Conservation (phyloP, 2,113 vertebrate species). For the Bubo scandiacus region DNA sequence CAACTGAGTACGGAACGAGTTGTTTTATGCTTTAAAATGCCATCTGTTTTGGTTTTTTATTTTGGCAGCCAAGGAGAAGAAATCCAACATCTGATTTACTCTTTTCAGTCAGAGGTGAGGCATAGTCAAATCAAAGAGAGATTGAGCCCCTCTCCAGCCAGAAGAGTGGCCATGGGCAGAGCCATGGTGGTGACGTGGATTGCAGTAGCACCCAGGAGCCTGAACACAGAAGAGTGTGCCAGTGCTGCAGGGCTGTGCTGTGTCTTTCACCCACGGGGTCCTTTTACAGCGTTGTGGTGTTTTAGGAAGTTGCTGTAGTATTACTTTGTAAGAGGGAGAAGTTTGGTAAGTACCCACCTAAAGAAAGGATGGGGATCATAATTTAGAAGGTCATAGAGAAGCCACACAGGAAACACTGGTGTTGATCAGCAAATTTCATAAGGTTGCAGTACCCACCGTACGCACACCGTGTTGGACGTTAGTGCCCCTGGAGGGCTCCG, state of each 20-base stretch:
- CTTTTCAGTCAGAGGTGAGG: background rate
- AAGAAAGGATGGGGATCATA: background rate
- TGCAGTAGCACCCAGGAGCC: background rate
- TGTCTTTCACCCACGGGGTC: background rate
- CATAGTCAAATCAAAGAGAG: background rate
- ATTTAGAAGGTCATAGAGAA: background rate
- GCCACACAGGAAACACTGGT: background rate
- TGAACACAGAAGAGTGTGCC: background rate
- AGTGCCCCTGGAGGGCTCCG: rapidly evolving
- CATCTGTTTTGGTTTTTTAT: background rate
- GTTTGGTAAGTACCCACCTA: background rate
- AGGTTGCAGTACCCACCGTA: rapidly evolving
- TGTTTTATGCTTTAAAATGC: background rate
- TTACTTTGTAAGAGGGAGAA: background rate
- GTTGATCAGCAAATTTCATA: background rate
- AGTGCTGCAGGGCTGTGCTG: background rate
- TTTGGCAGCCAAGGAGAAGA: background rate
- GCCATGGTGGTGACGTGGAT: background rate
- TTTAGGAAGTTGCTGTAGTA: background rate
- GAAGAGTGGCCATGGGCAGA: background rate
- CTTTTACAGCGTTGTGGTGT: rapidly evolving
- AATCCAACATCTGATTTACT: background rate
- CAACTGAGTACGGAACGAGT: background rate
- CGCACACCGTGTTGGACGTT: rapidly evolving
- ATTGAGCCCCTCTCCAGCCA: background rate